Evolutionary conservation across 2,797 vertebrate genomes (phyloP).

Genomic region (Euthynnus affinis): DNA sequence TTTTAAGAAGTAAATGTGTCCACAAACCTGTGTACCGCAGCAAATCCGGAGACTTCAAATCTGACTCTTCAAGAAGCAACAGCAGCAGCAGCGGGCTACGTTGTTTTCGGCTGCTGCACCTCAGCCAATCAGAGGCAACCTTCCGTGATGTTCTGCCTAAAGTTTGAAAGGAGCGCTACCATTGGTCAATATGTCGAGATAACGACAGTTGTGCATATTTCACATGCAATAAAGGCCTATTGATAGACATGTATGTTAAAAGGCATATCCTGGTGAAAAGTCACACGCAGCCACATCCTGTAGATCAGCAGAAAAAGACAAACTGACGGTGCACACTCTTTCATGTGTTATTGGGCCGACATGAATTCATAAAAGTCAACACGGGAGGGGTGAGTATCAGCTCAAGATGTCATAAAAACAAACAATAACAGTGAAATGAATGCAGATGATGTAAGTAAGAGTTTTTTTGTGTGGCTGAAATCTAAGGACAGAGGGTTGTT

Average conservation of each 20-base stretch:
- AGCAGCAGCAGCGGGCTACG: slow-evolving; percentile 15
- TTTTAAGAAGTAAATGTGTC: background rate
- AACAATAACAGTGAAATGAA: background rate
- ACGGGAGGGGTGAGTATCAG: too few relatives aligned
- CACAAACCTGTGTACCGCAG: slow-evolving; percentile 74
- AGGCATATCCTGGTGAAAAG: background rate
- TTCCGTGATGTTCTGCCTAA: slow-evolving; percentile 28
- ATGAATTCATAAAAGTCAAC: background rate
- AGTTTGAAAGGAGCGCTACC: slow-evolving; percentile 46
- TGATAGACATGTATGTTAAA: background rate
- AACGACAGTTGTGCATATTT: background rate
- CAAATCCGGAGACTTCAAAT: slow-evolving; percentile 43
- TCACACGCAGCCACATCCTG: background rate
- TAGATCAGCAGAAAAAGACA: background rate
- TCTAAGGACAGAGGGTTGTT: too few relatives aligned
- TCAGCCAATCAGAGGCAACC: slow-evolving; percentile 72
- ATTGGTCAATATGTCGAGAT: slow-evolving; percentile 69
- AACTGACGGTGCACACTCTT: too few relatives aligned
- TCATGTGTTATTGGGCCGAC: background rate
- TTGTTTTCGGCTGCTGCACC: slow-evolving; percentile 43
- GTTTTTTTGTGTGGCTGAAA: too few relatives aligned
- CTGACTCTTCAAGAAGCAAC: slow-evolving; percentile 46
- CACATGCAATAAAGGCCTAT: too few relatives aligned
- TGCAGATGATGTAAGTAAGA: background rate
- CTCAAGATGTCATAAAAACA: background rate